Evolutionary conservation across 2,113 vertebrate species (phyloP), one percentile per base, ranked within the genome.

Genomic region (Melozone crissalis): DNA sequence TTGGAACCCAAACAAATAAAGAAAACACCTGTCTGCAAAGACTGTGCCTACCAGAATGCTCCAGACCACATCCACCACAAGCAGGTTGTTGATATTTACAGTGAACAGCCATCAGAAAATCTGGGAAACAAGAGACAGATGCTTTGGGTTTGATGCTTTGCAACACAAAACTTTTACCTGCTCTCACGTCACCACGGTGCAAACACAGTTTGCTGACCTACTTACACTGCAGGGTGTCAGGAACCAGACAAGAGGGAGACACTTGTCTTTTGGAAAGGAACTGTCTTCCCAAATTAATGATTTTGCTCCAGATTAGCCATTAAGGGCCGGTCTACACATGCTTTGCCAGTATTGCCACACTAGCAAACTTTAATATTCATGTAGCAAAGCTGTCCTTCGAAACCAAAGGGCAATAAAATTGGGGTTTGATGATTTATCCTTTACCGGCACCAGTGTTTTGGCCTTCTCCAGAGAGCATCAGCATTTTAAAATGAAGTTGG

Each of bases 81-180:
- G 91, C 49, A 87, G 61, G 44, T 61, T 84, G 76, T 23, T 10
- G 21, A 65, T 39, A 80, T 52, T 91, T 93, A 72, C 41, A 72
- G 61, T 12, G 39, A 90, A 33, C 63, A 94, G 59, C n/a, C 65
- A 37, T 7, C 0, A 2, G 10, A 75, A 90, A 80, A 41, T n/a
- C 52, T 86, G 68, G 39, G 79, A 59, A 77, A 71, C 59, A 43
- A 74, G 73, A 71, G 72, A 24, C 49, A 73, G 62, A 47, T 0
- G 1, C n/a, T 57, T 88, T 57, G 44, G 0, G 58, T 81, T 75
- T 54, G 83, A 72, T 16, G 49, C 55, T 90, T 43, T 74, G 73
- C 73, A 61, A 78, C 71, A 59, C 49, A 78, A 17, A 84, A 86
- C 61, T 72, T 77, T 28, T 51, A 81, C 84, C 80, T 75, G 74